Evolutionary conservation across 2,888 invertebrate genomes (phyloP), one percentile per base, ranked within the genome.

Genomic region (Dorcus hopei): DNA sequence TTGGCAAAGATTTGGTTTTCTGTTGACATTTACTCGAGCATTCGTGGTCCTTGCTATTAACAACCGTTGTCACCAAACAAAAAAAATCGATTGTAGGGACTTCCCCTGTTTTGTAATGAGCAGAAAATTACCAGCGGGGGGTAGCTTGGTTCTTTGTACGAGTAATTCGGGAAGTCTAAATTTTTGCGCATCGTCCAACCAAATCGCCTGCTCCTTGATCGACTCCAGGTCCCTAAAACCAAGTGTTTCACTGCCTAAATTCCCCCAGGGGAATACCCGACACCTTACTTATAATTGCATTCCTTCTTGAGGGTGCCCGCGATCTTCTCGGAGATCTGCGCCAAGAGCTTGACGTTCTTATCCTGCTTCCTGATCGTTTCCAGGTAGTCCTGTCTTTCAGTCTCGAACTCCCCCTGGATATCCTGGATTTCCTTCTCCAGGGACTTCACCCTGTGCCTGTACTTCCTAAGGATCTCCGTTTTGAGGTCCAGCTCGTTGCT

Each of bases 321-420:
- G 4, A 91, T 82, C 75, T 85, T 86, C 33, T 85, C 85, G 3
- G 85, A 71, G n/a, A 88, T 81, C 69, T 86, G 85, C 55, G 85
- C 83, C 63, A 87, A 77, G 45, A 91, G 80, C 73, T 87, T 87
- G 19, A 88, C 72, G 68, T 88, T 86, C 62, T 84, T 84, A 57
- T 90, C 88, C 68, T 91, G 87, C 64, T 86, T 83, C 14, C 92
- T 80, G 38, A 93, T 91, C 0, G 91, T 88, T 70, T 93, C 92
- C 62, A 93, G 77, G 72, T 92, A 93, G 73, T 92, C 91, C n/a
- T 88, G 85, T 2, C 91, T 80, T 72, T 93, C 92, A 54, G 85
- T 80, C 75, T 93, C 90, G 76, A 93, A 93, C 78, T 93, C 93
- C 8, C 88, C 83, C 68, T 91, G 90, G 2, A 93, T 79, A 75